A percentile compares a stretch with the other conserved stretches of the same genome.
Conservation (phyloP, 2,113 vertebrate species). For the Nothoprocta pentlandii region DNA sequence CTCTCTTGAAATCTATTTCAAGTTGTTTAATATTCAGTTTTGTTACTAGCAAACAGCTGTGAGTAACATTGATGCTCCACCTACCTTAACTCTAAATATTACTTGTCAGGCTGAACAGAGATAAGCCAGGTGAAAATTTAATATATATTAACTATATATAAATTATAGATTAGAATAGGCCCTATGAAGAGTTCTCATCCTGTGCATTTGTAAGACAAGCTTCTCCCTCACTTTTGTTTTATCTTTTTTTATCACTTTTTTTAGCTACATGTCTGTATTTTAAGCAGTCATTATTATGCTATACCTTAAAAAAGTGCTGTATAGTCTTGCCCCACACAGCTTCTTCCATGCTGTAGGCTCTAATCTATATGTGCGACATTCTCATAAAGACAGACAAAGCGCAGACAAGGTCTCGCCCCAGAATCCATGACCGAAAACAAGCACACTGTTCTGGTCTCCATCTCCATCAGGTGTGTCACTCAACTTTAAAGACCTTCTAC, state of each 20-base stretch:
- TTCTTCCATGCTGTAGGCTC: not conserved
- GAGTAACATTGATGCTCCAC: not conserved
- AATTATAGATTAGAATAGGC: conserved; percentile 12
- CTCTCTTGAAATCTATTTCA: not conserved
- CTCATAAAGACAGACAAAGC: not conserved
- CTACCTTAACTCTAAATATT: conserved; percentile 28
- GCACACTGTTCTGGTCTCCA: not conserved
- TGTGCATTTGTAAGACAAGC: not conserved
- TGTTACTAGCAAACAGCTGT: conserved; percentile 14
- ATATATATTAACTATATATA: not conserved
- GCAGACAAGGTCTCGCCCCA: not conserved
- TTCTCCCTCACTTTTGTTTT: not conserved
- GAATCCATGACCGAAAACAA: not conserved
- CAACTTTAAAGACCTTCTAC: not conserved
- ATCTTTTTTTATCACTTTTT: not conserved
- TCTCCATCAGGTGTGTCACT: not conserved
- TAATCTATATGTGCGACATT: not conserved
- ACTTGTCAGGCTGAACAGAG: conserved; percentile 20
- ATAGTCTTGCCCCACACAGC: not conserved
- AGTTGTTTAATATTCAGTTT: not conserved
- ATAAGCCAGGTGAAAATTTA: conserved; percentile 23
- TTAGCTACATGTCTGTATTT: not conserved
- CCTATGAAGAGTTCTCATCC: not conserved
- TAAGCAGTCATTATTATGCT: not conserved
- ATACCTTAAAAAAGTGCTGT: not conserved